Evolutionary conservation across 2,888 invertebrate genomes (phyloP), one percentile per base, ranked within the genome.

Genomic region (Heliconius charithonia): DNA sequence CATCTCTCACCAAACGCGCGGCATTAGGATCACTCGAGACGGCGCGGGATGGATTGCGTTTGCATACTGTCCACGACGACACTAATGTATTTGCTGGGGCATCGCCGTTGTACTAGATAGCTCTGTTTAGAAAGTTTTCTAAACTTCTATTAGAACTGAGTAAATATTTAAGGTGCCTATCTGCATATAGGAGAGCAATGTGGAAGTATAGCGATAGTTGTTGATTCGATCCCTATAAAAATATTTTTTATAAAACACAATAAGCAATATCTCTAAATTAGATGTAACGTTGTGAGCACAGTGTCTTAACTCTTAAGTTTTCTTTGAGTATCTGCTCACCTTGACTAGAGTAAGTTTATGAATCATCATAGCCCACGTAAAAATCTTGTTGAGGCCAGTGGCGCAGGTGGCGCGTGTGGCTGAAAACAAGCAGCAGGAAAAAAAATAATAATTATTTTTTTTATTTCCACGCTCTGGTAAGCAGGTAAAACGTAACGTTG

Each of bases 31-130:
- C 89, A 87, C 89, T 90, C 83, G 88, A 89, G 89, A 88, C 87
- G 80, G 80, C 80, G 80, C 79, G 73, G 70, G 83, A 83, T 83
- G 83, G 83, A 83, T 80, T 83, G 80, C 79, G 87, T 87, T 87
- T 86, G 87, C 87, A 85, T 87, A 86, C 83, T 82, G 86, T 84
- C 85, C 86, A 80, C 83, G 72, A 79, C 79, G 83, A 86, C 87
- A 85, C 90, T 91, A 92, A 91, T 92, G 91, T 91, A 86, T 91
- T 89, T 91, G 89, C 84, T 89, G 90, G 91, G 89, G 92, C 90
- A 88, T 82, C 85, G 84, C 87, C 82, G 88, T 87, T 87, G 87
- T 81, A 72, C 56, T 32, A 59, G 72, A 72, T 72, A 72, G 59
- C 56, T 72, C 16, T 59, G n/a, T 59, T 72, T 32, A 32, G 56